phyloP scores from a whole-genome alignment of 2,888 invertebrate genomes.

The Cartodere bifasciata region DNA sequence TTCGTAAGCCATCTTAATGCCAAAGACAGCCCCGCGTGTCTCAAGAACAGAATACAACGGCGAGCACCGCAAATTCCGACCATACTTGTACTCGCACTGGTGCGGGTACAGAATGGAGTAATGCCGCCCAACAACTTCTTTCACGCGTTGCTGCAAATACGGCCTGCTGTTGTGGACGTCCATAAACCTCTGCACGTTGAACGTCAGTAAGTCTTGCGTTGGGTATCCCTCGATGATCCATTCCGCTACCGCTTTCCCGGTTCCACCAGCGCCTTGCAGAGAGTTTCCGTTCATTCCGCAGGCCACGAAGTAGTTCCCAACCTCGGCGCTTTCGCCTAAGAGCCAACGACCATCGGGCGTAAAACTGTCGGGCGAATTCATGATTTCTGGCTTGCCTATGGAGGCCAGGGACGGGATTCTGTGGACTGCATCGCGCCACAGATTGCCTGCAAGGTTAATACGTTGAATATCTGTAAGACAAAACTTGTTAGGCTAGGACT shows the following conservation, averaged over 20 bases:
- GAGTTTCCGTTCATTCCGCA: slow-evolving; percentile 61
- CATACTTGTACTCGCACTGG: slow-evolving; percentile 48
- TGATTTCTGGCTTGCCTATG: slow-evolving; percentile 38
- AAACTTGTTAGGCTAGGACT: no score
- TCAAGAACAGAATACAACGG: slow-evolving; percentile 54
- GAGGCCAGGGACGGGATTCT: slow-evolving; percentile 44
- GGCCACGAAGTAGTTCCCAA: slow-evolving; percentile 59
- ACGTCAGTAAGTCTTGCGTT: slow-evolving; percentile 45
- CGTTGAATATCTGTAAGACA: no score
- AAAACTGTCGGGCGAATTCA: slow-evolving; percentile 57
- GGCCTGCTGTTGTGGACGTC: slow-evolving; percentile 52
- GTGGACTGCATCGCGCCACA: slow-evolving; percentile 40
- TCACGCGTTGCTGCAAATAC: slow-evolving; percentile 47
- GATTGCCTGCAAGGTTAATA: slow-evolving; percentile 32
- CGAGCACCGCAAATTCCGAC: slow-evolving; percentile 49
- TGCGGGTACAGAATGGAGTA: slow-evolving; percentile 44
- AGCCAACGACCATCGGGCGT: slow-evolving; percentile 60
- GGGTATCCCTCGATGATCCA: slow-evolving; percentile 55
- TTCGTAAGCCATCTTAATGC: slow-evolving; percentile 59
- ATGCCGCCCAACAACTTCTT: slow-evolving; percentile 52
- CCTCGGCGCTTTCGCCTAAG: slow-evolving; percentile 53
- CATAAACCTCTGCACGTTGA: slow-evolving; percentile 51
- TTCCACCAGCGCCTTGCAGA: slow-evolving; percentile 56
- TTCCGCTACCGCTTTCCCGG: slow-evolving; percentile 54
- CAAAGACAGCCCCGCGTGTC: slow-evolving; percentile 52